phyloP scores from a whole-genome alignment of 2,888 invertebrate species.

The Alviniconcha strummeri region DNA sequence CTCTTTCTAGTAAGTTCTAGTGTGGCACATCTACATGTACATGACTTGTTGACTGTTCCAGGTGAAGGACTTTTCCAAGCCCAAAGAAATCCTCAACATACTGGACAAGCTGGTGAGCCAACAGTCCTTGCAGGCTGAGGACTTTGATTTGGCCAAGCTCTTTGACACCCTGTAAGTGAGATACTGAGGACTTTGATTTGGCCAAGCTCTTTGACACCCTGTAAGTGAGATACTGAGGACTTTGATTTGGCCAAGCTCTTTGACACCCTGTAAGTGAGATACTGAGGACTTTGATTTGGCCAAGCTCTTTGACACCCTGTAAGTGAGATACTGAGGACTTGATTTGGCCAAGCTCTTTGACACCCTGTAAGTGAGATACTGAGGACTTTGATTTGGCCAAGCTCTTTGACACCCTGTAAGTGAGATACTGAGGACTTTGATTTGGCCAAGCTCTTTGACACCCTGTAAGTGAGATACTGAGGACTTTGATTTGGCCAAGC shows the following conservation, averaged over 20 bases:
- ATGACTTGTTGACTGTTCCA: constrained; percentile 12
- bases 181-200: constrained; percentile 37
- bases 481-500: constrained; percentile 33
- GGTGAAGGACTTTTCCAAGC: constrained; percentile 37
- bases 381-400: constrained; percentile 35
- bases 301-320: constrained; percentile 36
- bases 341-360: constrained; percentile 36
- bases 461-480: constrained; percentile 40
- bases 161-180: constrained; percentile 37
- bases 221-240: constrained; percentile 38
- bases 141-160: constrained; percentile 35
- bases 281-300: constrained; percentile 38
- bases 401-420: constrained; percentile 38
- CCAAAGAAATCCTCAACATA: constrained; percentile 38
- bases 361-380: too few species aligned
- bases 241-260: constrained; percentile 38
- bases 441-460: constrained; percentile 34
- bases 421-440: constrained; percentile 39
- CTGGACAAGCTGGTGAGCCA: constrained; percentile 36
- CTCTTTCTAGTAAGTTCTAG: too few species aligned
- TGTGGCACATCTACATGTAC: too few species aligned
- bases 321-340: constrained; percentile 37
- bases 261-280: constrained; percentile 35
- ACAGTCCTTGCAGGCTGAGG: constrained; percentile 27
- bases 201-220: constrained; percentile 35